phyloP scores from a whole-genome alignment of 2,797 vertebrate species.

The Choloepus didactylus region DNA sequence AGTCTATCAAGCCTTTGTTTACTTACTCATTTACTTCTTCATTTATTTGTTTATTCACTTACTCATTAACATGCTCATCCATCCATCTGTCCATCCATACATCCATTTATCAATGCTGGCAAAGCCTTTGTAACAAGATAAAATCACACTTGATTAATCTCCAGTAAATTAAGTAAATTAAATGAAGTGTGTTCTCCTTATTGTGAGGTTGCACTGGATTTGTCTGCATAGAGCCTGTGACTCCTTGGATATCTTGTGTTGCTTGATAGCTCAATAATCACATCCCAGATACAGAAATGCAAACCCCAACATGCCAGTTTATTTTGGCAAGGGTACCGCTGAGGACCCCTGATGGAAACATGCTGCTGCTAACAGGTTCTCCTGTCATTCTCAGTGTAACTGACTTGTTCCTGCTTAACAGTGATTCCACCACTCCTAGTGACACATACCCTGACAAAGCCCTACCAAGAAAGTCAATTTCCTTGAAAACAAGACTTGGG shows the following conservation, averaged over 20 bases:
- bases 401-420: slow-evolving; percentile 76
- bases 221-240: background rate
- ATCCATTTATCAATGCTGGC: background rate
- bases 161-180: slow-evolving; percentile 27
- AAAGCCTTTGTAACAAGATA: slow-evolving; percentile 20
- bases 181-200: background rate
- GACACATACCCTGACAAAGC: background rate
- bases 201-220: background rate
- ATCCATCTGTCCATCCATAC: background rate
- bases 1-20: slow-evolving; percentile 31
- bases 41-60: slow-evolving; percentile 13
- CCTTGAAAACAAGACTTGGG: slow-evolving; percentile 75
- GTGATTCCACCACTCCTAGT: slow-evolving; percentile 63
- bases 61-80: background rate
- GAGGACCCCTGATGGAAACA: background rate
- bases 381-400: background rate
- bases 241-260: background rate
- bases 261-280: slow-evolving; percentile 22
- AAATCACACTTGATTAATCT: slow-evolving; percentile 39
- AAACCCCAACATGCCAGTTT: slow-evolving; percentile 15
- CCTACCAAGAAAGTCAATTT: slow-evolving; percentile 74
- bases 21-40: background rate
- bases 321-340: background rate
- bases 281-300: slow-evolving; percentile 7
- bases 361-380: background rate